Evolutionary conservation across 1,140 invertebrate species (phyloP), one percentile per base, ranked within the genome.

Genomic region (Cryptotermes secundus): DNA sequence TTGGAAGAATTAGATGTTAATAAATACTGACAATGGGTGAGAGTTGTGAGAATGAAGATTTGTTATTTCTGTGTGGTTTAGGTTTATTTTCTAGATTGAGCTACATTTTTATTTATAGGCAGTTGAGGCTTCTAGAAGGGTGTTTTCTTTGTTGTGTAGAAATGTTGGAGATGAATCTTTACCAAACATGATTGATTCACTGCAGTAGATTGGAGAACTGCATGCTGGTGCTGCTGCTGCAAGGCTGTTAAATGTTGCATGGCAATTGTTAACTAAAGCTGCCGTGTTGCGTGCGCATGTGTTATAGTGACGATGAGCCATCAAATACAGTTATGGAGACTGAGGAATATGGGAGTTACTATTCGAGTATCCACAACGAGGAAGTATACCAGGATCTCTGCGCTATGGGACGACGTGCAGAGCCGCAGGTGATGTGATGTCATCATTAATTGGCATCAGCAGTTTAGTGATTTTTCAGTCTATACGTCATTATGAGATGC

Each of bases 331-430:
- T 79, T 45, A 82, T 87, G 59, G 93, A 92, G 87, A 91, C 92
- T 84, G 91, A 92, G 86, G 93, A 93, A 86, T 94, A 94, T 88
- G 91, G 92, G 19, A 93, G 91, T 89, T 93, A 92, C 89, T 93
- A 93, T 91, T 92, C 92, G 86, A 92, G 93, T 87, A 92, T 92
- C 85, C 91, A 92, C 88, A 93, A 94, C 89, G 95, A 96, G 89
- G 94, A 96, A 90, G 94, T 96, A 89, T 96, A 96, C 91, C 94
- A 95, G 89, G 95, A 95, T 91, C 92, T 96, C 87, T 95, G 94
- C 92, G 93, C 92, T 86, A 92, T 95, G 84, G 87, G 89, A 84
- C 82, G 35, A 38, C 59, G 82, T 31, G 26, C 72, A 83, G 59
- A 81, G 38, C n/a, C 31, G 6, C 82, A 85, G 85, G 85, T 85